Base-by-base conservation (phyloP, 2,113 vertebrate species). In the Deroptyus accipitrinus region DNA sequence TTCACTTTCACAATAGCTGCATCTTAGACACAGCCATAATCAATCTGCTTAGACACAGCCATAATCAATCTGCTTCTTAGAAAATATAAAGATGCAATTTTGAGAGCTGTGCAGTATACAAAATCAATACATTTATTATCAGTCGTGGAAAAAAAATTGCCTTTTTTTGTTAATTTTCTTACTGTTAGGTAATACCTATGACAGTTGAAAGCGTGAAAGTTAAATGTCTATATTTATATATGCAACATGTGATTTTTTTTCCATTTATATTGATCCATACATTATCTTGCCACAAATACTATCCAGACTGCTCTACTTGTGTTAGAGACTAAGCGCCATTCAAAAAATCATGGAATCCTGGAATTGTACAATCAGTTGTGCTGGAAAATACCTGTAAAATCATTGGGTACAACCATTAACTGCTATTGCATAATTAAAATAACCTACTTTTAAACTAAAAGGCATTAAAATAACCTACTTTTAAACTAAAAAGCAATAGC, bases 201-300 rank as follows among this genome's bases (percentile, higher is more conserved):
- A 42, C 15, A 42, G 28, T 46, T 75, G 51, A 78, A 84, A 95
- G 3, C 20, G 33, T 19, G 1, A 44, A 83, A 81, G 10, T 41
- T 80, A 51, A 75, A 57, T 77, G 46, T 54, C 39, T 78, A 7
- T 54, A 51, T 86, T 75, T 76, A 31, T 31, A 44, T 87, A 31
- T 44, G 11, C 9, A 30, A 6, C 27, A 61, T 33, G 3, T 2
- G 6, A 42, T 2, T 0, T 0, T 25, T 63, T 70, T 79, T 52
- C 41, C 2, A 59, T 62, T 80, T 59, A 70, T 48, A 35, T 10
- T 33, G 30, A 63, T 78, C 51, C 24, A 19, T 31, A 77, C 8
- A 49, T 73, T 83, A 37, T 69, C 23, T 69, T 80, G 22, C 69
- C 22, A 83, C 13, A 83, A 79, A 82, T 39, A 67, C 11, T n/a